Evolutionary conservation across 2,888 invertebrate genomes (phyloP).

Genomic region (Pediacus dermestoides): DNA sequence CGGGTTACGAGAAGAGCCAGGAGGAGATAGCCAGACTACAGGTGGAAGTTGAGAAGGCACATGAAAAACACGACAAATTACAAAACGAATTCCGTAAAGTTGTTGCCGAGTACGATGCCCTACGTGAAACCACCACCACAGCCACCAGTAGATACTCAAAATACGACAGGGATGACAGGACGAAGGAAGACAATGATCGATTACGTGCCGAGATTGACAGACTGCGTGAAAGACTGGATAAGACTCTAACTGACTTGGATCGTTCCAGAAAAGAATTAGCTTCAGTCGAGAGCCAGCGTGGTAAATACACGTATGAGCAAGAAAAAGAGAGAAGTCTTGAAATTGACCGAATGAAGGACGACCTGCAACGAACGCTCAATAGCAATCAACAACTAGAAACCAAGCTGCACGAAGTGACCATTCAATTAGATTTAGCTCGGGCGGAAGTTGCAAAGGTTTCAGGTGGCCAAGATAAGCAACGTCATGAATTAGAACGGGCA

Average conservation of each 20-base stretch:
- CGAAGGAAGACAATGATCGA: slow-evolving; percentile 73
- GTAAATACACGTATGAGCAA: slow-evolving; percentile 74
- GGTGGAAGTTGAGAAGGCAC: slow-evolving; percentile 84
- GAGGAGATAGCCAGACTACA: slow-evolving; percentile 85
- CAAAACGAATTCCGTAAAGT: slow-evolving; percentile 78
- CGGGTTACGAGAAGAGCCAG: slow-evolving; percentile 81
- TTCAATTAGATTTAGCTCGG: slow-evolving; percentile 77
- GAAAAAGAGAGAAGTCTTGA: slow-evolving; percentile 62
- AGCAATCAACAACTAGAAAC: slow-evolving; percentile 69
- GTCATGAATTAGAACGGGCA: slow-evolving; percentile 75
- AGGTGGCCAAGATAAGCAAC: slow-evolving; percentile 74
- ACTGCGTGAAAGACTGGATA: slow-evolving; percentile 74
- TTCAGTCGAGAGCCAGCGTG: slow-evolving; percentile 71
- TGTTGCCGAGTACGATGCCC: slow-evolving; percentile 73
- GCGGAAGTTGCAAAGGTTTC: slow-evolving; percentile 73
- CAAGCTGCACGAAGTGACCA: slow-evolving; percentile 72
- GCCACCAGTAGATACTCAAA: slow-evolving; percentile 62
- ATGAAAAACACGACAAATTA: slow-evolving; percentile 84
- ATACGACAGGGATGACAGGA: slow-evolving; percentile 66
- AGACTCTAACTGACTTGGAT: slow-evolving; percentile 75
- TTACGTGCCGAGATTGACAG: slow-evolving; percentile 79
- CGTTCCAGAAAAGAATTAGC: slow-evolving; percentile 73
- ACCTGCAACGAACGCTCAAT: slow-evolving; percentile 64
- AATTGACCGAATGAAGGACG: slow-evolving; percentile 69
- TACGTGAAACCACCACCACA: slow-evolving; percentile 76